Evolutionary conservation across 2,797 vertebrate species (phyloP), one percentile per base, ranked within the genome.

Genomic region (Sebastes matsubarae): DNA sequence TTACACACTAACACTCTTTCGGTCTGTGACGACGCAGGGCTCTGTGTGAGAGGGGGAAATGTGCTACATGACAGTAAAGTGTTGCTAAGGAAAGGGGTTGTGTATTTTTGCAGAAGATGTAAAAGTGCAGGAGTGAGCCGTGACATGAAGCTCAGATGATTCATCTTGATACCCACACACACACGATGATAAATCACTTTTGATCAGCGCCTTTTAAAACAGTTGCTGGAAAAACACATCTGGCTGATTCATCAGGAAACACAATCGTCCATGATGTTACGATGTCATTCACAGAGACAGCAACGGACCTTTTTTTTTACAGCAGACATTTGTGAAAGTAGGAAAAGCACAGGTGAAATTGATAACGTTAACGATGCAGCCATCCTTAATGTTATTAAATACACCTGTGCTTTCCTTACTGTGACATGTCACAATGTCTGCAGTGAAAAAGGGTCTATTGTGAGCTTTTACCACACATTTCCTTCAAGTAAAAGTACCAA

Each of bases 131-230:
- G 72, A 73, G 30, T 30, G 69, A 32, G 64, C n/a, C 7, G 42
- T 63, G 68, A 69, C 60, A 70, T 6, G 24, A 32, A 24, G 16
- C 27, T 32, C 68, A 34, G 29, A 66, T 72, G 63, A 66, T 34
- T 80, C 38, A 82, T 59, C 34, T 52, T 9, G 25, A 72, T 27
- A 54, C 52, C 65, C 60, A 70, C 72, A 55, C 57, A 68, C 57
- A 68, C 38, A 46, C 0, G 4, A 54, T 22, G 9, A 77, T 16
- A 8, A 52, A 18, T 18, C 12, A 69, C 59, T 63, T 18, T 32
- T 6, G 42, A 70, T 71, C 13, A 11, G 9, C 1, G 4, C 9
- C 13, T 69, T 38, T 38, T 3, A 65, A 65, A 27, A 58, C 12
- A 9, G 13, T 3, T 61, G 25, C 12, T 36, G 38, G 18, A 25